phyloP scores from a whole-genome alignment of 2,888 invertebrate species.

The Epinotia bilunana region DNA sequence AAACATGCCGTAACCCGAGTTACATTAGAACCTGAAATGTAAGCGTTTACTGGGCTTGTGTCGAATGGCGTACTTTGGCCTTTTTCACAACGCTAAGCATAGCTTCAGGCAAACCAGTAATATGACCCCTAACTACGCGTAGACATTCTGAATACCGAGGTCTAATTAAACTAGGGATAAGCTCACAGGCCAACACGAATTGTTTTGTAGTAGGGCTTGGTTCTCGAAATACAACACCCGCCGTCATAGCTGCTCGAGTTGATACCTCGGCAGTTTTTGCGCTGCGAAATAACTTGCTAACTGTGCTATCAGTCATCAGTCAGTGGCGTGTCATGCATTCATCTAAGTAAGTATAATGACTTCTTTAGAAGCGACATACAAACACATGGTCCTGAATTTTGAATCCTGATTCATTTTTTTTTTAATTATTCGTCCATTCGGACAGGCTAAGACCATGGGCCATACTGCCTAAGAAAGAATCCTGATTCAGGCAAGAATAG shows the following conservation, averaged over 20 bases:
- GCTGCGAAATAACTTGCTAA: background rate
- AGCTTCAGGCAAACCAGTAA: background rate
- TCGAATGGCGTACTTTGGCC: constrained; percentile 74
- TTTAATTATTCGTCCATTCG: too few species aligned
- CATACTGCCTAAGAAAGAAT: too few species aligned
- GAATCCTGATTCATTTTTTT: too few species aligned
- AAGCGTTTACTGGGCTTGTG: constrained; percentile 69
- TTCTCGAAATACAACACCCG: constrained; percentile 68
- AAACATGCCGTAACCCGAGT: constrained; percentile 74
- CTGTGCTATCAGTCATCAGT: background rate
- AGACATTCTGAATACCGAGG: background rate
- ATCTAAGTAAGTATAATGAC: too few species aligned
- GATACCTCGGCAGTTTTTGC: constrained; percentile 22
- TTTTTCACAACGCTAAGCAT: background rate
- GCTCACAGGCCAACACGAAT: background rate
- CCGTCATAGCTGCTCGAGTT: constrained; percentile 37
- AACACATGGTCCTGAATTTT: too few species aligned
- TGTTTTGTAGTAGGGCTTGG: background rate
- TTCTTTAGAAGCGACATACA: too few species aligned
- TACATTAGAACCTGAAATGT: constrained; percentile 60
- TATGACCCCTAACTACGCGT: background rate
- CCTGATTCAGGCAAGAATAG: too few species aligned
- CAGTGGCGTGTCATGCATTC: too few species aligned
- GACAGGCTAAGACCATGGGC: too few species aligned
- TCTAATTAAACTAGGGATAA: background rate